These are phyloP conservation scores for Osmerus mordax DNA, from an alignment of 2,113 vertebrate genomes.

Conservation along the genomic window DNA sequence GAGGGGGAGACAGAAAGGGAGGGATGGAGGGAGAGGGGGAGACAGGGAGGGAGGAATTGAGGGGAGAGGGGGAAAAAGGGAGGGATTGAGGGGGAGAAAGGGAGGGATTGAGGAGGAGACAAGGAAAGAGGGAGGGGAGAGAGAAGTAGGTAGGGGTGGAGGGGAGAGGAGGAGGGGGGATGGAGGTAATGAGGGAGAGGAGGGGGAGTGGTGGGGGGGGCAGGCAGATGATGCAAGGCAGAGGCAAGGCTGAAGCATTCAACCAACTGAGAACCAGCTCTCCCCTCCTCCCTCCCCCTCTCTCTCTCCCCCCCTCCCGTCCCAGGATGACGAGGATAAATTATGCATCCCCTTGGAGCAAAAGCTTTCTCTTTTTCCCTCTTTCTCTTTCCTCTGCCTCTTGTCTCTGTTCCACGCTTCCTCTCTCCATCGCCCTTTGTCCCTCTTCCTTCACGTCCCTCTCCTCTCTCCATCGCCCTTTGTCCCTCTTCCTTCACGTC, in stretches of 20 bases:
- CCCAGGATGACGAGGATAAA: conserved; percentile 51
- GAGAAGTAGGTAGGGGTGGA: background rate
- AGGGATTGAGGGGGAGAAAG: conserved; percentile 19
- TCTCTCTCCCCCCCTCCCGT: conserved; percentile 4
- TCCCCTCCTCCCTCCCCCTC: background rate
- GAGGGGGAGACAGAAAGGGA: background rate
- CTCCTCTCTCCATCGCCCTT: background rate
- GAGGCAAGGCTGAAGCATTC: conserved; percentile 48
- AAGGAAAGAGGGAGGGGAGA: background rate
- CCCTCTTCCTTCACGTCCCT: background rate
- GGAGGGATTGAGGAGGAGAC: conserved; percentile 19
- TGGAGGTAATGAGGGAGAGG: background rate
- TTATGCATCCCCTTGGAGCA: conserved; percentile 47
- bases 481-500: background rate
- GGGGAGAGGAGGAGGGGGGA: background rate
- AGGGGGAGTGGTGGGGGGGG: conserved; percentile 11
- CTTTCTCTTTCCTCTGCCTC: conserved; percentile 7
- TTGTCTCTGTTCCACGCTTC: conserved; percentile 3
- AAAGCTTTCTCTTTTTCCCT: conserved; percentile 6
- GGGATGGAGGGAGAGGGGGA: background rate
- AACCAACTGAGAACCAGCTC: conserved; percentile 31
- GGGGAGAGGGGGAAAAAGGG: background rate
- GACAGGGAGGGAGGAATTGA: background rate
- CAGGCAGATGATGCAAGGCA: conserved; percentile 54
- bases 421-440: conserved; percentile 3